phyloP scores from a whole-genome alignment of 2,888 invertebrate genomes.

The Lottia gigantea region DNA sequence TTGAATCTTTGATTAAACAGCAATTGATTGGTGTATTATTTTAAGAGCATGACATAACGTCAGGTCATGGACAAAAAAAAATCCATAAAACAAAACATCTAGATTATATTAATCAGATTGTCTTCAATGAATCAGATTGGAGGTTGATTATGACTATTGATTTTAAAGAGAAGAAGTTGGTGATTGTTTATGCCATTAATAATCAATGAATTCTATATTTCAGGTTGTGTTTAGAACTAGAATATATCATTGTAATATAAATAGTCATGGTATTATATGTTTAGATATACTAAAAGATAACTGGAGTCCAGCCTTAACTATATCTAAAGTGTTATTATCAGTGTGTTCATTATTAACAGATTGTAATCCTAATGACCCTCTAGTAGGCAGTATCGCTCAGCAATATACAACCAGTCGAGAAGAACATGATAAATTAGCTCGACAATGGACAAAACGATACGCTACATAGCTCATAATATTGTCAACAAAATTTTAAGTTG shows the following conservation, averaged over 20 bases:
- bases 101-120: too few species aligned
- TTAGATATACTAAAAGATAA: conserved; percentile 97
- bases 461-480: conserved; percentile 73
- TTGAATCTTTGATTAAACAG: too few species aligned
- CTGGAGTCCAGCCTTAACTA: conserved; percentile 97
- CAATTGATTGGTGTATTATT: too few species aligned
- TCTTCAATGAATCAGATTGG: too few species aligned
- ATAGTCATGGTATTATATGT: conserved; percentile 97
- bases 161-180: too few species aligned
- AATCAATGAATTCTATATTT: conserved; percentile 2
- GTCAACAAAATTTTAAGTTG: too few species aligned
- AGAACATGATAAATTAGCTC: conserved; percentile 97
- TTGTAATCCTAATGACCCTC: conserved; percentile 98
- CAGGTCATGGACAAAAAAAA: too few species aligned
- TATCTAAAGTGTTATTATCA: conserved; percentile 95
- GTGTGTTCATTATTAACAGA: conserved; percentile 97
- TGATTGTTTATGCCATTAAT: too few species aligned
- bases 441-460: conserved; percentile 98
- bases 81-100: too few species aligned
- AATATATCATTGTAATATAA: conserved; percentile 99
- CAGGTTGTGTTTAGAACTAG: conserved; percentile 85
- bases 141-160: too few species aligned
- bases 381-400: conserved; percentile 97
- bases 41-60: too few species aligned
- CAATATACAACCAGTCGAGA: conserved; percentile 97